Evolutionary conservation across 2,113 vertebrate species (phyloP).

Genomic region (Calcarius ornatus): DNA sequence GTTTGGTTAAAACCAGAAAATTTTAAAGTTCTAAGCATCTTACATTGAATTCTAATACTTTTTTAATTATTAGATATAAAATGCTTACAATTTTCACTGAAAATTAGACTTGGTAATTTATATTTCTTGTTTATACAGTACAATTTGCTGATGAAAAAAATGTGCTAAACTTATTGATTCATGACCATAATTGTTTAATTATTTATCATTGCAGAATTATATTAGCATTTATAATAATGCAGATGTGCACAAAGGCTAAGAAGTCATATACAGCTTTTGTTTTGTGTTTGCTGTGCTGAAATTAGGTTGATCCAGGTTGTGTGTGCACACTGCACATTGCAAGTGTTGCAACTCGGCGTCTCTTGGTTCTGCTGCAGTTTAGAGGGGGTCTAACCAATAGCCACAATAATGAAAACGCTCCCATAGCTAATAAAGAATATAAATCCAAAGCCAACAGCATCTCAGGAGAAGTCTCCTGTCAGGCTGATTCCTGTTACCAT

Average conservation of each 20-base stretch:
- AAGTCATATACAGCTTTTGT: constrained; percentile 88
- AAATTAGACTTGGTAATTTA: constrained; percentile 99
- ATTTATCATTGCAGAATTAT: constrained; percentile 99
- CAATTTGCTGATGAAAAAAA: constrained; percentile 99
- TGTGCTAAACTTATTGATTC: constrained; percentile 99
- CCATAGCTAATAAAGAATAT: constrained; percentile 10
- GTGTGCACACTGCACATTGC: constrained; percentile 37
- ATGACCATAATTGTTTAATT: constrained; percentile 99
- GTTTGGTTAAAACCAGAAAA: constrained; percentile 73
- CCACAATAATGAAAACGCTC: background rate
- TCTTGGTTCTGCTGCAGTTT: constrained; percentile 15
- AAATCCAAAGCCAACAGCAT: constrained; percentile 40
- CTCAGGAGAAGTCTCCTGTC: background rate
- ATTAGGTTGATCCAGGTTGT: constrained; percentile 68
- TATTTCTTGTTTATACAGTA: constrained; percentile 99
- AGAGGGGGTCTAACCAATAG: background rate
- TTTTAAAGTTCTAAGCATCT: constrained; percentile 74
- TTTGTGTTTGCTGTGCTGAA: constrained; percentile 76
- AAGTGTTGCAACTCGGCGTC: background rate
- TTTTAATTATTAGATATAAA: constrained; percentile 94
- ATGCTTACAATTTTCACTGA: constrained; percentile 87
- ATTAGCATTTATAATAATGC: constrained; percentile 99
- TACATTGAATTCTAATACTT: constrained; percentile 81
- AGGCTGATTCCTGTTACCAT: background rate
- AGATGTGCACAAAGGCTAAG: constrained; percentile 88